Conservation (phyloP, 1,140 invertebrate genomes). For the Helicoverpa armigera region DNA sequence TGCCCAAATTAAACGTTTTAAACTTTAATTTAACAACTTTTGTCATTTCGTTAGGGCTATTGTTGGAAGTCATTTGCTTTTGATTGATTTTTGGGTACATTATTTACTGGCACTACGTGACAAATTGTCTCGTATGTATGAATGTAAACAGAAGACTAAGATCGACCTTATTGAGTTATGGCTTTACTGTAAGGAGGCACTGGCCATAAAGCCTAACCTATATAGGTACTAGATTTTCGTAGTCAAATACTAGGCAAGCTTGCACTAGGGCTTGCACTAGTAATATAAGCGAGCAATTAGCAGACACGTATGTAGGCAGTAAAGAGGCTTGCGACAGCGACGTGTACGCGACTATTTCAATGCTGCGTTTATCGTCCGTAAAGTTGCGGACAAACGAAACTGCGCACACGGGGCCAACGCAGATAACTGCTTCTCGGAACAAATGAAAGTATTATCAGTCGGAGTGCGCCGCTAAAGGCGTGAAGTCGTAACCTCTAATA, state of each 20-base stretch:
- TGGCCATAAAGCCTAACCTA: no score
- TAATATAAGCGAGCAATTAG: slow-evolving; percentile 30
- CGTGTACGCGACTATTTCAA: slow-evolving; percentile 44
- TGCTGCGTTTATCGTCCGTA: slow-evolving; percentile 46
- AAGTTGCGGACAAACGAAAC: slow-evolving; percentile 47
- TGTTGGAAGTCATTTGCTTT: slow-evolving; percentile 9
- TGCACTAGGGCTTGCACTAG: background rate
- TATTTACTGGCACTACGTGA: background rate
- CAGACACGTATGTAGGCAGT: slow-evolving; percentile 38
- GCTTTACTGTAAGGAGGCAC: no score
- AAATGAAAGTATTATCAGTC: slow-evolving; percentile 80
- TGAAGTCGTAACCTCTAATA: slow-evolving; percentile 83
- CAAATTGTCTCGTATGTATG: no score
- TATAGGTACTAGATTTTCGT: background rate
- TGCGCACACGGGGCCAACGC: slow-evolving; percentile 41
- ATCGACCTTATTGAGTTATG: background rate
- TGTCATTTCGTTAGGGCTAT: background rate
- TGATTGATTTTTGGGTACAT: slow-evolving; percentile 26
- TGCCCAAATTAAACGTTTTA: slow-evolving; percentile 63
- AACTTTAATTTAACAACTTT: slow-evolving; percentile 56
- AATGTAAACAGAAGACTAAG: no score
- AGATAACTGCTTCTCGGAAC: slow-evolving; percentile 81
- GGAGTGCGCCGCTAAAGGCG: slow-evolving; percentile 73
- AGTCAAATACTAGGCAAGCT: background rate
- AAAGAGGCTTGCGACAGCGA: slow-evolving; percentile 21